Evolutionary conservation across 2,797 vertebrate species (phyloP), one percentile per base, ranked within the genome.

Genomic region (Pseudomugil gertrudae): DNA sequence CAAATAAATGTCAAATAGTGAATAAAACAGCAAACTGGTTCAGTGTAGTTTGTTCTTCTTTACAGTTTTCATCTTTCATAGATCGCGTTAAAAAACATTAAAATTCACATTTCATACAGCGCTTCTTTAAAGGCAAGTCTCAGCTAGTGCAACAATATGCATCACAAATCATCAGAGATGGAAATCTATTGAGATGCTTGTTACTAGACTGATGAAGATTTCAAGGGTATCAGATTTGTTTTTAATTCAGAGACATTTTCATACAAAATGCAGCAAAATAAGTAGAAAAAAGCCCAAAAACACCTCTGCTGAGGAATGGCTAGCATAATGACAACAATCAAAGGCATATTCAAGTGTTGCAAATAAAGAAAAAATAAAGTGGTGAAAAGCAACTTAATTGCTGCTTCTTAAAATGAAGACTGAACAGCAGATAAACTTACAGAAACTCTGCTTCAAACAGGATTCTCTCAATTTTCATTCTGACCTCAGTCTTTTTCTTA

Each of bases 371-470:
- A 0, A 24, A n/a, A 7, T 5, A 7, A 2, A 21, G 19, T 3
- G 5, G 9, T 47, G 21, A 43, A 19, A 19, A 43, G 5, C 17
- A n/a, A n/a, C 40, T 47, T 23, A 23, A 3, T 1, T 45, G 1
- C 43, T 23, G 21, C 21, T 47, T 2, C 40, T 17, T n/a, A 19
- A 43, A 8, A 43, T 43, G 40, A 43, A 40, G 19, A 40, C 29
- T 2, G 19, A 14, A 19, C 40, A 13, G 19, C 7, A 29, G 21
- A 19, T 2, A 19, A 26, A 29, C 4, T 5, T 82, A 84, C 21
- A 52, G n/a, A 68, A 78, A 80, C 40, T 75, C 76, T 0, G 83
- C 80, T 71, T 80, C 83, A 0, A 85, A 72, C 35, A 84, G 63
- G 23, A 82, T 40, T 10, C 74, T 61, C 27, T 85, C 77, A 0